A percentile compares a stretch with the other conserved stretches of the same genome.
Conservation (phyloP, 2,888 invertebrate genomes). For the Thymelicus acteon region DNA sequence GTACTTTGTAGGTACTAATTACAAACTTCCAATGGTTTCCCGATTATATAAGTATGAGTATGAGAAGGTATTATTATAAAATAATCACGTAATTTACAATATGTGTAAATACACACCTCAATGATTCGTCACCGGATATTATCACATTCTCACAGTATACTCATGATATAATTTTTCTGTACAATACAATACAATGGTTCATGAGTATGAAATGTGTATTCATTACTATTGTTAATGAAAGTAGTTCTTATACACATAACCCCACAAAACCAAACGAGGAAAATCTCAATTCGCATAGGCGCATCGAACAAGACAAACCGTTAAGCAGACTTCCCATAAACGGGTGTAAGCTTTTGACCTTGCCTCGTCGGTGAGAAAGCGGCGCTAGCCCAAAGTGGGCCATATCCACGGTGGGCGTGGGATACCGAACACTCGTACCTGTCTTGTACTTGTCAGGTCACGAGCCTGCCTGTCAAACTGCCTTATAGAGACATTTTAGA, state of each 20-base stretch:
- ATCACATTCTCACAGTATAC: neutral
- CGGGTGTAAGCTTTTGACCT: slow-evolving; percentile 51
- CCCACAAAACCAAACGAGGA: neutral
- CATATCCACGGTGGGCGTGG: slow-evolving; percentile 35
- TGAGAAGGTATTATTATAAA: too few species aligned
- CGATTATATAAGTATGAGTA: too few species aligned
- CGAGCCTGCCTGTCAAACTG: neutral
- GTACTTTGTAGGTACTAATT: too few species aligned
- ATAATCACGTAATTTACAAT: too few species aligned
- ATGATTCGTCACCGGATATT: neutral
- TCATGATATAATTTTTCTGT: neutral
- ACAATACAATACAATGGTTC: neutral
- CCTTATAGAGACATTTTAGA: slow-evolving; percentile 2
- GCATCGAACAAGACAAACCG: slow-evolving; percentile 41
- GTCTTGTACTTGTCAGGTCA: slow-evolving; percentile 10
- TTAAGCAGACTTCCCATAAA: slow-evolving; percentile 45
- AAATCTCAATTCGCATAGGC: slow-evolving; percentile 7
- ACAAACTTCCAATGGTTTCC: too few species aligned
- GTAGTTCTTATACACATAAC: neutral
- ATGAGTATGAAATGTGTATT: too few species aligned
- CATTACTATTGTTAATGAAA: neutral
- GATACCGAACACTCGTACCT: slow-evolving; percentile 13
- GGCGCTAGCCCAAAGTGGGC: slow-evolving; percentile 39
- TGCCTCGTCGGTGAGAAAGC: slow-evolving; percentile 43
- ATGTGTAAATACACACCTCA: neutral